Evolutionary conservation across 30 jellyfish, hydroid and myxozoan genomes (phyloP).

Genomic region (Aurelia sp.): DNA sequence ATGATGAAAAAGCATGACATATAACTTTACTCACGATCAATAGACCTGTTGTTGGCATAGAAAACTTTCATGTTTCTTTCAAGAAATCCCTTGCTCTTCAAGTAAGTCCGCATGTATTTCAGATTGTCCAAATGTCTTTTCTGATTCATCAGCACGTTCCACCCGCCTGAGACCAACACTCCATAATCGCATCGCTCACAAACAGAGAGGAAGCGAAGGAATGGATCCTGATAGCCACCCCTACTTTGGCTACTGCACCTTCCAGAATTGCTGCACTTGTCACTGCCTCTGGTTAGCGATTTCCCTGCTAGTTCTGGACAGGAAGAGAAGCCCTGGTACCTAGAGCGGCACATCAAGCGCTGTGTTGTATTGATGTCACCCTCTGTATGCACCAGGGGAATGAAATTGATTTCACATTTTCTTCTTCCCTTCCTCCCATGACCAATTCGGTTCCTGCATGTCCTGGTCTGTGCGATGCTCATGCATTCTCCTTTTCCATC

Average conservation of each 20-base stretch:
- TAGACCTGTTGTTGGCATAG: constrained; percentile 92
- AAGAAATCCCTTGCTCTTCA: constrained; percentile 74
- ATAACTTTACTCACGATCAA: constrained; percentile 83
- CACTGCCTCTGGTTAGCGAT: constrained; percentile 56
- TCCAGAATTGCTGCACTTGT: constrained; percentile 76
- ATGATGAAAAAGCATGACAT: not conserved
- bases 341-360: constrained; percentile 67
- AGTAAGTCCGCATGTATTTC: constrained; percentile 75
- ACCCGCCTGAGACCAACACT: constrained; percentile 91
- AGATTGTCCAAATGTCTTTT: constrained; percentile 83
- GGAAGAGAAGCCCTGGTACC: constrained; percentile 69
- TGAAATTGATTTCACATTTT: constrained; percentile 74
- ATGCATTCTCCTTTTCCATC: constrained; percentile 60
- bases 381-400: constrained; percentile 83
- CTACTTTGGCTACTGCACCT: constrained; percentile 74
- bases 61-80: constrained; percentile 86
- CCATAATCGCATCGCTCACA: constrained; percentile 90
- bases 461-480: constrained; percentile 58
- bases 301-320: constrained; percentile 79
- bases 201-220: constrained; percentile 45
- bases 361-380: constrained; percentile 72
- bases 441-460: constrained; percentile 79
- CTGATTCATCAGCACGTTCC: constrained; percentile 85
- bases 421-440: constrained; percentile 85
- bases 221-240: constrained; percentile 14